These are phyloP conservation scores for Pseudopleuronectes americanus DNA, from an alignment of 2,797 vertebrate genomes.

Conservation along the genomic window DNA sequence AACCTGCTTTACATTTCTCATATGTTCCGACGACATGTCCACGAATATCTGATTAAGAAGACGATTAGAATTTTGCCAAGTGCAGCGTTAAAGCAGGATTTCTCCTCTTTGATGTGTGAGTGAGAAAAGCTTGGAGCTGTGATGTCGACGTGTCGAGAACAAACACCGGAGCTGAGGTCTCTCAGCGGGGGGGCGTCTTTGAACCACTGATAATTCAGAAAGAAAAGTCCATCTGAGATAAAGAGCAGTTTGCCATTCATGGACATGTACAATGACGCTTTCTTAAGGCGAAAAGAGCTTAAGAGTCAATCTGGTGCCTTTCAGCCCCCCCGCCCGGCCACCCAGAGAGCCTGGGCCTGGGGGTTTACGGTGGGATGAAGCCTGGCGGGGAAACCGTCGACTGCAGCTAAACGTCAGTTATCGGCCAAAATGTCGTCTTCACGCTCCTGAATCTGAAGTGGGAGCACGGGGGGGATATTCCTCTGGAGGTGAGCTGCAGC, in stretches of 20 bases:
- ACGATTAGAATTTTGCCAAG: no score
- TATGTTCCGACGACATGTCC: no score
- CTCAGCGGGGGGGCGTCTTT: constrained; percentile 24
- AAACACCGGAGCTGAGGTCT: constrained; percentile 35
- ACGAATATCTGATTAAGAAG: no score
- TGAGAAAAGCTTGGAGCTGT: not conserved
- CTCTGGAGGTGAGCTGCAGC: not conserved
- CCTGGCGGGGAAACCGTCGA: constrained; percentile 55
- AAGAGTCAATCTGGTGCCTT: constrained; percentile 80
- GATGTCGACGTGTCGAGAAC: constrained; percentile 60
- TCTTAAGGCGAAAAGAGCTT: constrained; percentile 72
- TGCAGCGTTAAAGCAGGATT: not conserved
- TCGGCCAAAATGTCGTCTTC: constrained; percentile 28
- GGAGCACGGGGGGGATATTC: not conserved
- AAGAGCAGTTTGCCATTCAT: constrained; percentile 80
- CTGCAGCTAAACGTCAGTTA: constrained; percentile 53
- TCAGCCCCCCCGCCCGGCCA: constrained; percentile 76
- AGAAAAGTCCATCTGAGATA: constrained; percentile 65
- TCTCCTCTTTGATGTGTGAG: not conserved
- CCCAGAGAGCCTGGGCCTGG: constrained; percentile 53
- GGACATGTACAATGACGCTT: constrained; percentile 78
- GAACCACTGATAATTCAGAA: constrained; percentile 56
- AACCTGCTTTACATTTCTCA: no score
- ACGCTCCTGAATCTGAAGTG: constrained; percentile 22
- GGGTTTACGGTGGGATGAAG: constrained; percentile 27